These are phyloP conservation scores for Pachyseris speciosa DNA, from an alignment of 64 coral and sea anemone genomes.

Conservation along the genomic window DNA sequence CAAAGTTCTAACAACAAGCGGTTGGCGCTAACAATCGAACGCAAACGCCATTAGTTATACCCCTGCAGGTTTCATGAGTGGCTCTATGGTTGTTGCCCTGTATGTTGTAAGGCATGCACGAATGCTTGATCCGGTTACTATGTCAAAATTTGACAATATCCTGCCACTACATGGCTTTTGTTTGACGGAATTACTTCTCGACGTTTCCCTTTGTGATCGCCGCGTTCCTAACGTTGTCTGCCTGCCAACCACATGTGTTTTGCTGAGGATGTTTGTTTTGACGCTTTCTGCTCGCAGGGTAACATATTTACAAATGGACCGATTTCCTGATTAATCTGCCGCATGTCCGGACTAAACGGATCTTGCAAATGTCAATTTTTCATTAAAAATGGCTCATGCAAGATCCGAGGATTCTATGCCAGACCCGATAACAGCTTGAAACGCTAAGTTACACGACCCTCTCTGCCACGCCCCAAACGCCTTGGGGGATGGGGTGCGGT, in stretches of 20 bases:
- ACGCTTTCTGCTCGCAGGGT: background rate
- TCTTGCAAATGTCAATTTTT: background rate
- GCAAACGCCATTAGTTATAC: background rate
- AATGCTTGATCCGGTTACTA: background rate
- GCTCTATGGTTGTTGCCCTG: no score
- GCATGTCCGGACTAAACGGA: background rate
- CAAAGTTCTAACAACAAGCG: background rate
- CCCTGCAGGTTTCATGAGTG: no score
- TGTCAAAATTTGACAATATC: background rate
- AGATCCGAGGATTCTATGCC: no score
- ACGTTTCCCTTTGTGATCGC: background rate
- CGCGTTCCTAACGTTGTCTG: background rate
- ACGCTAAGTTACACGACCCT: no score
- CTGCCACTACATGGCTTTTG: background rate
- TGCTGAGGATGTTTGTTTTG: background rate
- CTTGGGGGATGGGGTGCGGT: no score
- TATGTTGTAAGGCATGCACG: no score
- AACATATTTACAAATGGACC: background rate
- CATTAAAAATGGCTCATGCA: no score
- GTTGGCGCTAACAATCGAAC: background rate
- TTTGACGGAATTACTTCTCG: background rate
- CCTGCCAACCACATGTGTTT: background rate
- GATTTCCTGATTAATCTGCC: background rate
- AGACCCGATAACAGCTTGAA: no score
- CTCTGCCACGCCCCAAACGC: no score